Conservation (phyloP, 2,113 vertebrate genomes). For the Ictidomys tridecemlineatus region DNA sequence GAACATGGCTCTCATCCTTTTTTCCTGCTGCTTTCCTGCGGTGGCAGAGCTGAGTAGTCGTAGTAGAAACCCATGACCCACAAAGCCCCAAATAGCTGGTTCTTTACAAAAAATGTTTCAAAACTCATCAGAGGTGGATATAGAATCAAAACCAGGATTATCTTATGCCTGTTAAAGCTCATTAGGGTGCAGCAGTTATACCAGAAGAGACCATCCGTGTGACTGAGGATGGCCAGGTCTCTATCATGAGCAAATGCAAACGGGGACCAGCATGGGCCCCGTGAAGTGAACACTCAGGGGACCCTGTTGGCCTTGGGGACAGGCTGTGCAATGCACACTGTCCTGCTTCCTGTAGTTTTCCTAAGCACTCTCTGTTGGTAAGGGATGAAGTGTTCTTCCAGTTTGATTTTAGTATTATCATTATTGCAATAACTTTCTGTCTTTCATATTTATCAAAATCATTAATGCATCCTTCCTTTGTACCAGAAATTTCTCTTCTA, state of each 20-base stretch:
- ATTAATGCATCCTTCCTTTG: not conserved
- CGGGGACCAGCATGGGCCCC: not conserved
- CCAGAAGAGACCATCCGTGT: not conserved
- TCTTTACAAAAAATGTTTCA: not conserved
- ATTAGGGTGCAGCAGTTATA: not conserved
- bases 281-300: not conserved
- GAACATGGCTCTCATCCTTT: not conserved
- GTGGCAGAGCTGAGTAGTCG: not conserved
- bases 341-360: not conserved
- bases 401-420: not conserved
- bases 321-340: not conserved
- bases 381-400: not conserved
- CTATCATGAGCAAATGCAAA: not conserved
- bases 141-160: not conserved
- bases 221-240: not conserved
- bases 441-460: not conserved
- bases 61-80: not conserved
- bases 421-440: not conserved
- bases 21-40: not conserved
- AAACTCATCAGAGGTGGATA: not conserved
- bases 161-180: too few species aligned
- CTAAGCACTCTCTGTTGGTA: not conserved
- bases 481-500: not conserved
- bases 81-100: not conserved
- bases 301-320: not conserved